Evolutionary conservation across 53 echinoderm and acorn worm genomes (phyloP).

Genomic region (Hippasteria phrygiana): DNA sequence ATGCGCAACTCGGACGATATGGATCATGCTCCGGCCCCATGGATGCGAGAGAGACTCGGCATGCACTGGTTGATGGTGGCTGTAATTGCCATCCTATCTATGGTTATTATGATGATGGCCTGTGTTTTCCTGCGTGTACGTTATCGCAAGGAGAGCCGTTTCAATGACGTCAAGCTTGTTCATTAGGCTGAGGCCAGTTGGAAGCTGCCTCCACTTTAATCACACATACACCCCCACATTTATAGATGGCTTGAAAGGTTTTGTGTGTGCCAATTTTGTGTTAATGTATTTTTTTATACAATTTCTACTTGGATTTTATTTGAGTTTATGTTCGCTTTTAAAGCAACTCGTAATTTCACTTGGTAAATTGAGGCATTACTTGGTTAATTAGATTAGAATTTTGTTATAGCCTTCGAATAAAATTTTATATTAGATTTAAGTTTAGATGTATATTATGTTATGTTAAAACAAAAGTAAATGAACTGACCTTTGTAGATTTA

Average conservation of each 20-base stretch:
- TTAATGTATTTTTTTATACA: not conserved
- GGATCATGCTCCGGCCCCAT: not conserved
- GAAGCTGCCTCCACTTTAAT: not conserved
- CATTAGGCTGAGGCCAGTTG: not conserved
- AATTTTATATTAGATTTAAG: not conserved
- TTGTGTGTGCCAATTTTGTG: not conserved
- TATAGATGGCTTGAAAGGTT: too few relatives aligned
- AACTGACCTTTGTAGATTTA: too few relatives aligned
- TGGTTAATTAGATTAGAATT: not conserved
- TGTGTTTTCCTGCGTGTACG: not conserved
- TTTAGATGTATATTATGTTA: not conserved
- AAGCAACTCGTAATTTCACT: not conserved
- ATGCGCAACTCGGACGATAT: not conserved
- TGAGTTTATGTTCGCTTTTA: not conserved
- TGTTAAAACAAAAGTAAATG: not conserved
- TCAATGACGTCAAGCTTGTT: conserved; percentile 14
- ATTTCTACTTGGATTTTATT: not conserved
- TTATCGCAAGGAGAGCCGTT: not conserved
- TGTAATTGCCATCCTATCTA: conserved; percentile 28
- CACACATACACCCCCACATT: not conserved
- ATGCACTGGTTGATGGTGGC: conserved; percentile 43
- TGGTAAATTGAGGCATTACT: not conserved
- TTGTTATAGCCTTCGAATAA: not conserved
- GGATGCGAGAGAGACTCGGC: conserved; percentile 3
- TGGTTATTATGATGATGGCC: conserved; percentile 19